phyloP scores from a whole-genome alignment of 1,140 invertebrate genomes.

The Cotesia typhae region DNA sequence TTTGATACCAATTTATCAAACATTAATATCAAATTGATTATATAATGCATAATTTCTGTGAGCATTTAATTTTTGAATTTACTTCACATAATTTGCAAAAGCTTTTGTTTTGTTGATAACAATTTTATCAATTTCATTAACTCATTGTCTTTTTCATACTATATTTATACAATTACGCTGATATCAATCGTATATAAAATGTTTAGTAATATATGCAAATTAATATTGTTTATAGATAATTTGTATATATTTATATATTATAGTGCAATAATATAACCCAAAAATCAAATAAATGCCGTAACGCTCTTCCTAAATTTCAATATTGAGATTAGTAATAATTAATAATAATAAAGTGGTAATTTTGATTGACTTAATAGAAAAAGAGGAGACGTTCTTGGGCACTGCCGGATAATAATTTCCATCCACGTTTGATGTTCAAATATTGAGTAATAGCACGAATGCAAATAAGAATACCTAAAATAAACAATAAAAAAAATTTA shows the following conservation, averaged over 20 bases:
- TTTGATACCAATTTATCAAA: too few species aligned
- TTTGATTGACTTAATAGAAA: constrained; percentile 74
- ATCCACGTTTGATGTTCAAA: constrained; percentile 88
- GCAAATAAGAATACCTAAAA: constrained; percentile 82
- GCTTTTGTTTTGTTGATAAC: too few species aligned
- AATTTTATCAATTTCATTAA: too few species aligned
- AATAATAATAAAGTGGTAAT: too few species aligned
- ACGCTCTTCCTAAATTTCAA: not conserved
- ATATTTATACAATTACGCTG: too few species aligned
- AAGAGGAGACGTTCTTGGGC: constrained; percentile 86
- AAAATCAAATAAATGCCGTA: constrained; percentile 29
- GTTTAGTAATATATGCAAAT: not conserved
- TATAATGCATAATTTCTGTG: too few species aligned
- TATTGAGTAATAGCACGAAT: constrained; percentile 89
- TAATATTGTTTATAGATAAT: constrained; percentile 36
- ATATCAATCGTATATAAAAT: too few species aligned
- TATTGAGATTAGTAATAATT: too few species aligned
- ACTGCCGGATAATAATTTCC: constrained; percentile 83
- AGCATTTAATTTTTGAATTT: too few species aligned
- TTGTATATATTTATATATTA: constrained; percentile 34
- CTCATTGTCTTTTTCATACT: too few species aligned
- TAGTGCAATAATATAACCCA: constrained; percentile 27
- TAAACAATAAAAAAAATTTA: constrained; percentile 15
- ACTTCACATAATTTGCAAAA: too few species aligned
- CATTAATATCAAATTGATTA: too few species aligned